Conservation (phyloP, 2,113 vertebrate species). For the Rafetus swinhoei region DNA sequence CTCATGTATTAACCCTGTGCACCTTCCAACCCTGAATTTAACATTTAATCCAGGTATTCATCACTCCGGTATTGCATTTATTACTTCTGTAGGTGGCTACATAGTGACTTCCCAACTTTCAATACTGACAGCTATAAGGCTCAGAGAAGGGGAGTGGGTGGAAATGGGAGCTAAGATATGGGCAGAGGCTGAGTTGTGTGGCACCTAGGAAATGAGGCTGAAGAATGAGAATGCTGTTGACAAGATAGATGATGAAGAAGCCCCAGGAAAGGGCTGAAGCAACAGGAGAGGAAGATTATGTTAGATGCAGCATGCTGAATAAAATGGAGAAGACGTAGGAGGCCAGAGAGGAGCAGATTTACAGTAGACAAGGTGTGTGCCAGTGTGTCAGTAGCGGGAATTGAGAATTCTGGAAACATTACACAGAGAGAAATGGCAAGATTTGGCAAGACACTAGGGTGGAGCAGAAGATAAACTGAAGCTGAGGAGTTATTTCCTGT, state of each 20-base stretch:
- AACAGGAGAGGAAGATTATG: not conserved
- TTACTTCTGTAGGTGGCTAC: not conserved
- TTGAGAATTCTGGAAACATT: not conserved
- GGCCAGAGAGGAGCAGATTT: not conserved
- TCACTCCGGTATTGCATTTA: not conserved
- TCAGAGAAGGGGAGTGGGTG: not conserved
- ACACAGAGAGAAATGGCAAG: not conserved
- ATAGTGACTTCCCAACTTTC: not conserved
- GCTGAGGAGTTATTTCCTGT: slow-evolving; percentile 70
- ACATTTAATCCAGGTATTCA: not conserved
- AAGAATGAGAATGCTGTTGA: not conserved
- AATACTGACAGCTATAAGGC: not conserved
- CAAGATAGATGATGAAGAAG: not conserved
- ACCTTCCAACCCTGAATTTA: not conserved
- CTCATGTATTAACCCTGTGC: not conserved
- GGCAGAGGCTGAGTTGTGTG: not conserved
- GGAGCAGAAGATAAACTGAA: slow-evolving; percentile 63
- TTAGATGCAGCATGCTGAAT: not conserved
- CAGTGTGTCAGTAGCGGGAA: not conserved
- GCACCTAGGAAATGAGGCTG: not conserved
- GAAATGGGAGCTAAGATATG: not conserved
- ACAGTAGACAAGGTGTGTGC: not conserved
- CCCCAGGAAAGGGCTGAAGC: not conserved
- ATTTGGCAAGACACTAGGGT: slow-evolving; percentile 59
- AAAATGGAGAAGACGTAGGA: not conserved